Evolutionary conservation across 2,113 vertebrate species (phyloP), one percentile per base, ranked within the genome.

Genomic region (Sinosuthora webbiana): DNA sequence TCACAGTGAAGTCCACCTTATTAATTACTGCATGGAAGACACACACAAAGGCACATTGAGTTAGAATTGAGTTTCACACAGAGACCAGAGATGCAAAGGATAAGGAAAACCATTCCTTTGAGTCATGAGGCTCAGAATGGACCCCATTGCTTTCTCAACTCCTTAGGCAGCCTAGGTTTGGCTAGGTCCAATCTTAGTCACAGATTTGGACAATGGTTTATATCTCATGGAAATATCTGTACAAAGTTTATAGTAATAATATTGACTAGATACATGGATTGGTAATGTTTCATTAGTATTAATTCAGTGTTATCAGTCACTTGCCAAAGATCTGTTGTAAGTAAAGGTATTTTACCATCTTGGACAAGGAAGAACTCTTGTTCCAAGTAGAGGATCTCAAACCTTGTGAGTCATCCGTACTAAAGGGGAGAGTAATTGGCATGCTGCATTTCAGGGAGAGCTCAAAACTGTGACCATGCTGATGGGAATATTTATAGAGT

Each of bases 401-500:
- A 60, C 17, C 9, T 55, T 3, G 1, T 4, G 3, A 21, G 14
- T 33, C 0, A 0, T 60, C 11, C 28, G 14, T 59, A 6, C 9
- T 30, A 8, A 59, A 15, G 1, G 15, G 11, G n/a, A 64, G 7
- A 59, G n/a, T 20, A 74, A 37, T 10, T 23, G 24, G 2, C 2
- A 1, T 16, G 4, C 9, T 86, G 35, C 31, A 55, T 21, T 77
- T 86, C 35, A 65, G 57, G 20, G 27, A 49, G 23, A 42, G 22
- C 27, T 81, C 52, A 55, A 49, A 68, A 55, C 1, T 55, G 6
- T 15, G 8, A 57, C 44, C 14, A 35, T 55, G 6, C 13, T 77
- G 41, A 65, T 65, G 23, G 7, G 18, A 59, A 25, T 52, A 60
- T 64, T 59, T 64, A 33, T 10, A 35, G 55, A 75, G 13, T 59